These are phyloP conservation scores for Sciurus niger DNA, from an alignment of 2,113 vertebrate genomes.

Conservation along the genomic window DNA sequence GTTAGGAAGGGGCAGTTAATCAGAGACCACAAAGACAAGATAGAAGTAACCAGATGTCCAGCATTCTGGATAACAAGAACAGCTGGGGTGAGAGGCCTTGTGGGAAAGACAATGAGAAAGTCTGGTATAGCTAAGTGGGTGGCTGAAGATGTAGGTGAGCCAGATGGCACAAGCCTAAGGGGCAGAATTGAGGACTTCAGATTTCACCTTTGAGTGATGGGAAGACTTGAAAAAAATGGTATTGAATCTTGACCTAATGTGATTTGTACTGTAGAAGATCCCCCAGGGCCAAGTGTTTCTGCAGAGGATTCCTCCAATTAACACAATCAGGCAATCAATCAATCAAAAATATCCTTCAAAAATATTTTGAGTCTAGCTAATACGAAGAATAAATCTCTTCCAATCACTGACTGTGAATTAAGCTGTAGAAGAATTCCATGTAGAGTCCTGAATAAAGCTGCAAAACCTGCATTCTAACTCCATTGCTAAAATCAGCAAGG, in stretches of 20 bases:
- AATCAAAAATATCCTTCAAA: constrained; percentile 53
- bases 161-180: neutral
- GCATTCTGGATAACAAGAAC: neutral
- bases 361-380: neutral
- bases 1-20: neutral
- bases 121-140: neutral
- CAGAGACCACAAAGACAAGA: neutral
- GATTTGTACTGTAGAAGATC: neutral
- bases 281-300: neutral
- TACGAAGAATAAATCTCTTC: neutral
- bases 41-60: neutral
- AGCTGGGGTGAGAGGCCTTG: neutral
- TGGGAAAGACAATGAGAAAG: neutral
- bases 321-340: neutral
- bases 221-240: neutral
- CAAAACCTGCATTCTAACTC: constrained; percentile 35
- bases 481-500: neutral
- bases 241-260: neutral
- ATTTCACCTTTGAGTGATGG: neutral
- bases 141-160: neutral
- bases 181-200: neutral
- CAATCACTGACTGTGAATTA: neutral
- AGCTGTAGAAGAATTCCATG: constrained; percentile 14
- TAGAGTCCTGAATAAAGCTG: neutral
- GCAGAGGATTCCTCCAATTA: neutral